Evolutionary conservation across 2,888 invertebrate species (phyloP).

Genomic region (Noctua pronuba): DNA sequence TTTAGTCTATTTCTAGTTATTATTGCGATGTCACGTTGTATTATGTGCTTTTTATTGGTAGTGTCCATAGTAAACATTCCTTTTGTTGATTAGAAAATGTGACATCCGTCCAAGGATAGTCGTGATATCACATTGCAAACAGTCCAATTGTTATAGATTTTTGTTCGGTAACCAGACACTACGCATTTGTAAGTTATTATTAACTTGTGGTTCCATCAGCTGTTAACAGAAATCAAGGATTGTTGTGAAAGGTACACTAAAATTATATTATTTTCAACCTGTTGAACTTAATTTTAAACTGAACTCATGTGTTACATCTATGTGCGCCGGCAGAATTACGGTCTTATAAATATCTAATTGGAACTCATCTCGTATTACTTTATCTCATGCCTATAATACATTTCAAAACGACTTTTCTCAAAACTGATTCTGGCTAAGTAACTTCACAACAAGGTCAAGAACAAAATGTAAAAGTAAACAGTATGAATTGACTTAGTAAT

Average conservation of each 20-base stretch:
- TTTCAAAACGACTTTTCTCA: conserved; percentile 8
- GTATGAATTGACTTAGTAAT: conserved; percentile 8
- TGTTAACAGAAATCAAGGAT: conserved; percentile 55
- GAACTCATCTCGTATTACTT: background rate
- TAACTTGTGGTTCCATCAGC: conserved; percentile 78
- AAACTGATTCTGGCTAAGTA: conserved; percentile 10
- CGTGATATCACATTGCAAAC: conserved; percentile 69
- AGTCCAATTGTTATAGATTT: conserved; percentile 72
- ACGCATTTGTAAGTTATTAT: conserved; percentile 84
- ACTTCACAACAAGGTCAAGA: conserved; percentile 45
- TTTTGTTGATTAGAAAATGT: conserved; percentile 52
- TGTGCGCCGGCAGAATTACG: conserved; percentile 33
- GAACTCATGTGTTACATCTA: background rate
- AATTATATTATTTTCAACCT: conserved; percentile 16
- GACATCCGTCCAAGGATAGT: conserved; percentile 62
- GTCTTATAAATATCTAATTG: conserved; percentile 12
- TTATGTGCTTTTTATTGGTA: conserved; percentile 46
- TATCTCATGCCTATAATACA: background rate
- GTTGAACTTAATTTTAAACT: conserved; percentile 21
- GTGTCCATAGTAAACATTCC: conserved; percentile 52
- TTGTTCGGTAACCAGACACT: conserved; percentile 84
- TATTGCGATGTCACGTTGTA: conserved; percentile 59
- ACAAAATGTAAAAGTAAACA: conserved; percentile 55
- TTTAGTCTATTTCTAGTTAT: conserved; percentile 76
- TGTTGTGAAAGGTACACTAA: conserved; percentile 19